Evolutionary conservation across 2,797 vertebrate genomes (phyloP).

Genomic region (Neomorphus geoffroyi): DNA sequence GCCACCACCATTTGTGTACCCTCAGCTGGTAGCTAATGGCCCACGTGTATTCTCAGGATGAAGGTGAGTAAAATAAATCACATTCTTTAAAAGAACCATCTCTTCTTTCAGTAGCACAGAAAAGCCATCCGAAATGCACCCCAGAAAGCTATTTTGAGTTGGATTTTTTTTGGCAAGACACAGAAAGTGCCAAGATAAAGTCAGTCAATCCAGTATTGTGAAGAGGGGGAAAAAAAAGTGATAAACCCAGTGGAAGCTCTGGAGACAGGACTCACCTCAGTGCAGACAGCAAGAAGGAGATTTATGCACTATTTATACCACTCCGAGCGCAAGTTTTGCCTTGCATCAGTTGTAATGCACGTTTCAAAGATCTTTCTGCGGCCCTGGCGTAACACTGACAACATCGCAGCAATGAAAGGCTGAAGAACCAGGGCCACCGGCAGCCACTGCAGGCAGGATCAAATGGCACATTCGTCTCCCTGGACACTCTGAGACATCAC

Average conservation of each 20-base stretch:
- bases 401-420: not conserved
- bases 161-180: slow-evolving; percentile 10
- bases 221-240: not conserved
- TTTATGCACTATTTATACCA: slow-evolving; percentile 43
- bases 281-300: slow-evolving; percentile 24
- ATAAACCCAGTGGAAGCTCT: slow-evolving; percentile 37
- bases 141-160: slow-evolving; percentile 40
- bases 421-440: not conserved
- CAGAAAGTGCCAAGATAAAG: slow-evolving; percentile 8
- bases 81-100: slow-evolving; percentile 16
- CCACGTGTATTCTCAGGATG: slow-evolving; percentile 10
- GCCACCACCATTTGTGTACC: slow-evolving; percentile 44
- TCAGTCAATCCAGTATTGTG: not conserved
- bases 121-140: not conserved
- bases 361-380: not conserved
- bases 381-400: not conserved
- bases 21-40: slow-evolving; percentile 53
- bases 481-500: not conserved
- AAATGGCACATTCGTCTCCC: not conserved
- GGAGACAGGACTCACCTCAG: slow-evolving; percentile 41
- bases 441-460: not conserved
- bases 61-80: slow-evolving; percentile 36
- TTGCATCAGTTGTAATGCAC: not conserved
- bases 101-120: slow-evolving; percentile 7
- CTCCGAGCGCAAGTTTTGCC: slow-evolving; percentile 23